phyloP scores from a whole-genome alignment of 2,797 vertebrate species.

The Trachurus trachurus region DNA sequence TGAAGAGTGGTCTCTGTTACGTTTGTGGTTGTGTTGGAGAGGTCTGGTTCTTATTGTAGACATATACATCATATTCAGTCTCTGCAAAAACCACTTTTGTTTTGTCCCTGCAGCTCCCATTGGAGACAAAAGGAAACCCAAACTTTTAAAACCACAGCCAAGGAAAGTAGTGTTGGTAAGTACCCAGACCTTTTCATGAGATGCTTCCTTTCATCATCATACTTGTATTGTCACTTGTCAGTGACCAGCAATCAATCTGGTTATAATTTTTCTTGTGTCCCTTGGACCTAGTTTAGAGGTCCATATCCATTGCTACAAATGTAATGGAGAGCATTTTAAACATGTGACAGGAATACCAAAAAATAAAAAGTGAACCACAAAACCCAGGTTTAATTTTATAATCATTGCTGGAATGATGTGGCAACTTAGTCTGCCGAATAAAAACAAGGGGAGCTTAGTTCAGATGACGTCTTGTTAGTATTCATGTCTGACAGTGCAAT shows the following conservation, averaged over 20 bases:
- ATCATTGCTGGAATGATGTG: conserved; percentile 16
- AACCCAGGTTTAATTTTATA: conserved; percentile 1
- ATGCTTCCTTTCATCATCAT: background rate
- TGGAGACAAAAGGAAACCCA: conserved; percentile 88
- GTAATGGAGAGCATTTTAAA: background rate
- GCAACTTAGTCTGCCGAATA: background rate
- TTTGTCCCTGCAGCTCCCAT: conserved; percentile 87
- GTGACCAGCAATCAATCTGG: background rate
- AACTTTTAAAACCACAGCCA: conserved; percentile 93
- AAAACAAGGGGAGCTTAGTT: conserved; percentile 1
- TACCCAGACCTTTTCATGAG: conserved; percentile 31
- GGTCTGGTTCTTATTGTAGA: conserved; percentile 6
- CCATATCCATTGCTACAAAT: background rate
- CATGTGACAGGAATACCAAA: background rate
- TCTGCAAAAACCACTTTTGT: conserved; percentile 15
- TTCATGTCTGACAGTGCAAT: conserved; percentile 1
- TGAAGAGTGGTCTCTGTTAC: background rate
- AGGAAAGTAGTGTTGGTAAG: conserved; percentile 93
- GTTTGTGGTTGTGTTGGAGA: conserved; percentile 14
- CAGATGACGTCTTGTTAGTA: background rate
- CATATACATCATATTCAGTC: conserved; percentile 12
- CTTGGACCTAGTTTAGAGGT: no score
- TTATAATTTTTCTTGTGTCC: background rate
- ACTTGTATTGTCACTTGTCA: background rate
- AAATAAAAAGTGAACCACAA: conserved; percentile 26